Base-by-base conservation (phyloP, 2,113 vertebrate species). In the Ammodramus savannarum region DNA sequence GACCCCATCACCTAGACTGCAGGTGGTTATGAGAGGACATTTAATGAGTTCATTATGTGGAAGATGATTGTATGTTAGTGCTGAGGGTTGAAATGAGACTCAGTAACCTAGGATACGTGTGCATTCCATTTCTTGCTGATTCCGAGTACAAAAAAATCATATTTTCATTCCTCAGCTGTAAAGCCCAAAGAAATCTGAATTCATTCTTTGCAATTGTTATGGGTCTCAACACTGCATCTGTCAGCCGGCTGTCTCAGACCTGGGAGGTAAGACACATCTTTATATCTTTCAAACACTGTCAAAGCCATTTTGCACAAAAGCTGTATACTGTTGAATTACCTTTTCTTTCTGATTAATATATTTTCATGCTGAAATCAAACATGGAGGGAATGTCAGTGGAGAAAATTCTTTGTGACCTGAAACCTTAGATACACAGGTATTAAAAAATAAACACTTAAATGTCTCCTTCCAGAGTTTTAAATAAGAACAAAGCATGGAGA, bases 201-300 rank as follows among this genome's bases (percentile, higher is more conserved):
- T 99, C 99, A 31, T 99, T 99, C 97, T 99, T 99, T 88, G 99
- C 99, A 69, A 99, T 99, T 59, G 99, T 99, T 95, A 99, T 99
- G 99, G 99, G 99, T 82, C 98, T 99, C 93, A 99, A 99, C 96
- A 99, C 99, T 29, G 98, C 99, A 57, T 99, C 99, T 11, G 98
- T 99, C 72, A 98, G 99, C 95, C 98, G 99, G 15, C 98, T 99
- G 81, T 98, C 98, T 44, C 99, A 99, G 84, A 99, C 99, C 23
- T 99, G 99, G 99, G 99, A 99, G 99, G 99, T 99, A 97, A 98
- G 96, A 51, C 7, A 8, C 68, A 75, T 74, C 71, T 96, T 72
- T 87, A 16, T 80, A 55, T 75, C 39, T 69, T 84, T 87, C 75
- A 90, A 36, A 46, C 2, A 4, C 62, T 79, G 44, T 87, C 79